Percentiles rank a stretch among this genome's conserved stretches.
These are phyloP conservation scores for Artibeus jamaicensis DNA, from an alignment of 2,797 vertebrate genomes.

Conservation along the genomic window DNA sequence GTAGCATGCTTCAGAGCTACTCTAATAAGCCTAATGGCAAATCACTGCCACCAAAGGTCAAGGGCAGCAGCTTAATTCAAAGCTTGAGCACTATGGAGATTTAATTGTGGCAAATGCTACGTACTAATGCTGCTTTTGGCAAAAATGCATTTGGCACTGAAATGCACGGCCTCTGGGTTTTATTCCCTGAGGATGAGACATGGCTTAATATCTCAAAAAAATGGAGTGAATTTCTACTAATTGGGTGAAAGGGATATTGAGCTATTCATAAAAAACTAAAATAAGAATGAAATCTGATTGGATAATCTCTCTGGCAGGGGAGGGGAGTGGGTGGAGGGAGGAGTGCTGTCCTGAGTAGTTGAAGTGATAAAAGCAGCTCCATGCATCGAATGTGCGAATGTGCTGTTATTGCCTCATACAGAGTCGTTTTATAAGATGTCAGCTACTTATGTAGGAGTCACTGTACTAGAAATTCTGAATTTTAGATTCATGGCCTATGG, in stretches of 20 bases:
- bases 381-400: background rate
- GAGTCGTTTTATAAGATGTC: constrained; percentile 54
- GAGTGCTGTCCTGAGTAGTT: background rate
- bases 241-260: background rate
- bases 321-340: background rate
- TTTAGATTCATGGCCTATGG: background rate
- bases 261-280: constrained; percentile 44
- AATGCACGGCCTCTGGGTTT: constrained; percentile 40
- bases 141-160: constrained; percentile 26
- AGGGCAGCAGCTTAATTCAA: constrained; percentile 76
- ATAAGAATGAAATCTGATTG: constrained; percentile 45
- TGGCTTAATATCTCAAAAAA: constrained; percentile 38
- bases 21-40: constrained; percentile 78
- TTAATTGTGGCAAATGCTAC: constrained; percentile 75
- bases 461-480: constrained; percentile 29
- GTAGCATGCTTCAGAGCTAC: constrained; percentile 70
- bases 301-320: background rate
- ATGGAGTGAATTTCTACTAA: constrained; percentile 47
- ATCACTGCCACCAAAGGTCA: constrained; percentile 77
- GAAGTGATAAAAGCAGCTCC: background rate
- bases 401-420: constrained; percentile 19
- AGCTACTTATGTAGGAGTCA: constrained; percentile 47
- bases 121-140: constrained; percentile 53
- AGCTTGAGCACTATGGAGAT: constrained; percentile 73
- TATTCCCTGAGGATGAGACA: constrained; percentile 41